Conservation (phyloP, 2,113 vertebrate genomes). For the Equus quagga region DNA sequence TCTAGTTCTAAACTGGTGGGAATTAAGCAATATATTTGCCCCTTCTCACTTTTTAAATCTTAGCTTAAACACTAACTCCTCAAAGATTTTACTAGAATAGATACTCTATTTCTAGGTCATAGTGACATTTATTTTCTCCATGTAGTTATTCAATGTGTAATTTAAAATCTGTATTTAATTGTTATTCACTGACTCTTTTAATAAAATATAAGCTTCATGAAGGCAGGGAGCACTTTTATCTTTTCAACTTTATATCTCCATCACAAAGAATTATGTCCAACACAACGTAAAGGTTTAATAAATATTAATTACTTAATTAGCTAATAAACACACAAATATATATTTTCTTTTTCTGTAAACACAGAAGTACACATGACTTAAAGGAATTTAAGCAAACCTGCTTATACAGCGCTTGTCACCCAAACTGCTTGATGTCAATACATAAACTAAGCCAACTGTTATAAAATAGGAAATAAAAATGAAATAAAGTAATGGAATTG, state of each 20-base stretch:
- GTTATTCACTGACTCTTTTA: neutral
- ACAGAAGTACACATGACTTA: neutral
- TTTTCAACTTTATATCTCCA: neutral
- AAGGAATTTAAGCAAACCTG: neutral
- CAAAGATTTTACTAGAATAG: neutral
- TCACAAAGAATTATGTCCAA: neutral
- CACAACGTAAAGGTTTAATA: neutral
- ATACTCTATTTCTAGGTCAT: neutral
- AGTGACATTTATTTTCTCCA: neutral
- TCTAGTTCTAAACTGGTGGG: neutral
- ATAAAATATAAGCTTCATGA: neutral
- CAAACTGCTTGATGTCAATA: neutral
- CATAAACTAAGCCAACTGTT: neutral
- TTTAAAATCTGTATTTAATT: conserved; percentile 21
- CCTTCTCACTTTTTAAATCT: conserved; percentile 28
- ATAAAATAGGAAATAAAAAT: neutral
- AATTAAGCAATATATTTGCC: neutral
- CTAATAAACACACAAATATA: neutral
- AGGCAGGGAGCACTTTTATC: neutral
- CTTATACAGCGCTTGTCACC: neutral
- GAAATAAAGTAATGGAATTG: neutral
- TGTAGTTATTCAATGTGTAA: neutral
- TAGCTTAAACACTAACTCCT: neutral
- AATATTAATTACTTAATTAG: conserved; percentile 34
- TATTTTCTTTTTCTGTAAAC: conserved; percentile 28